Base-by-base conservation (phyloP, 2,888 invertebrate genomes). In the Melanargia galathea region DNA sequence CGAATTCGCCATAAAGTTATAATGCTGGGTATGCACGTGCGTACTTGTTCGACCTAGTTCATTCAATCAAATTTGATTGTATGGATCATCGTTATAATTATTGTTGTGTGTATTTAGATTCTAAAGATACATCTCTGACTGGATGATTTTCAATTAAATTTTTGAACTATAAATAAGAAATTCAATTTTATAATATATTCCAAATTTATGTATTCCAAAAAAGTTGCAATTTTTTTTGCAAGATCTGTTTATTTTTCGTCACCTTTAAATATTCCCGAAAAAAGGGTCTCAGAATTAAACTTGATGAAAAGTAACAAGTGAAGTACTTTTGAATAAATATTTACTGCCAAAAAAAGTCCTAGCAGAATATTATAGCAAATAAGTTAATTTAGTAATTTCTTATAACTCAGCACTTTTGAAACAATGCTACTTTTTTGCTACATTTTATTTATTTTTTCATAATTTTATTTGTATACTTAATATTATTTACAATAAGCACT, bases 331-430 rank as follows among this genome's bases (percentile, higher is more conserved):
- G 8, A 30, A 30, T 8, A 30, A n/a, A 49, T 30, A n/a, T 26
- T 35, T 52, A 52, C 51, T 52, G 51, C 51, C 51, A 18, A 33
- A 52, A 24, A 51, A 52, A 33, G 20, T 52, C 51, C 35, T 52
- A 52, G 51, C 33, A 45, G 45, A 45, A 20, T 22, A 10, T 18
- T 11, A 33, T 51, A 51, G 51, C 18, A 18, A 13, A 52, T 33
- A 52, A 33, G 35, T 52, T 52, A 11, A 13, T 24, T 22, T 8
- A 22, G 13, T 38, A 22, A 26, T 10, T 24, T 51, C 33, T 33
- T 20, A 8, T 51, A 16, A 49, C 7, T 49, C 18, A 16, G 35
- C 33, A 30, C 30, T 51, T 24, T 51, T 30, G 30, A 30, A 18
- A 51, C 3, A 33, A 13, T 30, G 2, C n/a, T n/a, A n/a, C 8